Base-by-base conservation (phyloP, 2,113 vertebrate genomes). In the Carollia perspicillata region DNA sequence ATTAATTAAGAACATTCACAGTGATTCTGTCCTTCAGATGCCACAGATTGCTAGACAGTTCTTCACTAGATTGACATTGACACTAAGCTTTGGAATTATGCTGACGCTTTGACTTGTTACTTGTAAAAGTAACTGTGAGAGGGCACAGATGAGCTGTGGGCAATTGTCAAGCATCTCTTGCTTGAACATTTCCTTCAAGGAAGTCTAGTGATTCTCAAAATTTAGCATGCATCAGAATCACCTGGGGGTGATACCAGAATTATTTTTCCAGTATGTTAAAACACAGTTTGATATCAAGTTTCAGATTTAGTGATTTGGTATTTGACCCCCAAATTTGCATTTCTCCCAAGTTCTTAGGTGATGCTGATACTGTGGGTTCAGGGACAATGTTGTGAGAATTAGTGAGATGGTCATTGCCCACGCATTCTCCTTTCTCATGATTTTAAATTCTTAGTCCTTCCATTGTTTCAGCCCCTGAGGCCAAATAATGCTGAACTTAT, bases 401-500 rank as follows among this genome's bases (percentile, higher is more conserved):
- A 72, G 12, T 51, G n/a, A 75, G n/a, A 8, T 71, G 66, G 78
- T 84, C 40, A 51, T 6, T 85, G 35, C 9, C 44, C 8, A 60
- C 30, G 11, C 53, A 89, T 92, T 89, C 47, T 60, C 17, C 58
- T 37, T 65, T 75, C 37, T 84, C 8, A 6, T 63, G 30, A 79
- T 88, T 95, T 91, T 89, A 58, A 42, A 40, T 71, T 93, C 49
- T 85, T 72, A 83, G 51, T 90, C 95, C 33, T 71, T 83, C 22
- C 1, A 10, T 77, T 86, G 79, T 28, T 44, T 83, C 26, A 75
- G 72, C 26, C 20, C 60, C 30, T 85, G 51, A 72, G 78, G 37
- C 78, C 22, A 93, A 89, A 91, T 90, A 91, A 84, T 94, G 71
- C 68, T 94, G 66, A 97, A 95, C 33, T 89, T 95, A 89, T 83